Percentiles rank a stretch among this genome's conserved stretches.
Evolutionary conservation across 2,113 vertebrate species (phyloP).

Genomic region (Anarrhichthys ocellatus): DNA sequence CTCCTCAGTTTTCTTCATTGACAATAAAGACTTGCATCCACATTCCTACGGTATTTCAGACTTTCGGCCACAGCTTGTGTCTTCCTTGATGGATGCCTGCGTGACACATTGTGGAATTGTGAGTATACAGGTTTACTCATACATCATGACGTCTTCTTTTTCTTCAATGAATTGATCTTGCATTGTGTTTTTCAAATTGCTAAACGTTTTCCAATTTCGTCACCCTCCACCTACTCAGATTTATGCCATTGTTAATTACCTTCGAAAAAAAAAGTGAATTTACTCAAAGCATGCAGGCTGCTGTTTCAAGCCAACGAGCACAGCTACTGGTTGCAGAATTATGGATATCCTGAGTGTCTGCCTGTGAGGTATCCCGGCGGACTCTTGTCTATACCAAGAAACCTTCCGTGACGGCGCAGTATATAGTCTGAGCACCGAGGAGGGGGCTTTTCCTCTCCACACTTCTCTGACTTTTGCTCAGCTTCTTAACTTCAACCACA

Average conservation of each 20-base stretch:
- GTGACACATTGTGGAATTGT: not conserved
- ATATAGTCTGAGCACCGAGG: conserved; percentile 13
- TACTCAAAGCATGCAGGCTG: conserved; percentile 19
- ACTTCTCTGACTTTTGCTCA: conserved; percentile 41
- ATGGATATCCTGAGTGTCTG: conserved; percentile 33
- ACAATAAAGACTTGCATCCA: not conserved
- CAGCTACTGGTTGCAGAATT: conserved; percentile 36
- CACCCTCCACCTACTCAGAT: not conserved
- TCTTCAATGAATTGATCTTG: not conserved
- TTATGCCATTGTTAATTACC: not conserved
- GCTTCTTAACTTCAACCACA: conserved; percentile 31
- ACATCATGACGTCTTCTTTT: not conserved
- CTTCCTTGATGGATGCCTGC: not conserved
- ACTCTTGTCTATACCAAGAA: conserved; percentile 46
- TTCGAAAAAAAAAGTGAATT: conserved; percentile 18
- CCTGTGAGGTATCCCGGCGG: not conserved
- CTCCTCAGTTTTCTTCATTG: not conserved
- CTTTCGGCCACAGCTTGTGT: not conserved
- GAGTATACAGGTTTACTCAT: not conserved
- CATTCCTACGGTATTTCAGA: not conserved
- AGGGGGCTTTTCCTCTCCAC: conserved; percentile 47
- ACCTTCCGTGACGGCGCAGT: conserved; percentile 28
- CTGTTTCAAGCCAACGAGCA: conserved; percentile 37
- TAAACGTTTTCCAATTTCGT: not conserved
- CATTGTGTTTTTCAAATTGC: not conserved